phyloP scores from a whole-genome alignment of 53 echinoderm and acorn worm genomes.

The Mesocentrotus franciscanus region DNA sequence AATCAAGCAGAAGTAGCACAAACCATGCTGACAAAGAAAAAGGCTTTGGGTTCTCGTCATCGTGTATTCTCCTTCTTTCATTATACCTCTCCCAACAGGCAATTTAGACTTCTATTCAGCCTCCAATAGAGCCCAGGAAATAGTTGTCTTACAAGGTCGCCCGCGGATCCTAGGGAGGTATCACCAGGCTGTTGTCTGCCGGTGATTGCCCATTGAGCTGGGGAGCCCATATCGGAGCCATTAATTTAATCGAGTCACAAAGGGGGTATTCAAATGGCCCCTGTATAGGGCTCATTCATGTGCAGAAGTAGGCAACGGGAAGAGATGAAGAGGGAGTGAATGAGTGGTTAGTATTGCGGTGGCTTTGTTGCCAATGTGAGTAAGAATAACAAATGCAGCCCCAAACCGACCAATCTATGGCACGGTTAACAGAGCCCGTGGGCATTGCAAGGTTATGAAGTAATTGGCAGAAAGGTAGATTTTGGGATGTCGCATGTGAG shows the following conservation, averaged over 20 bases:
- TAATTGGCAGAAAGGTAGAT: not conserved
- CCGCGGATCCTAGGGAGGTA: not conserved
- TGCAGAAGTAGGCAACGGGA: conserved; percentile 24
- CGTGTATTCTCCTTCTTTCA: not conserved
- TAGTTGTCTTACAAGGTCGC: conserved; percentile 46
- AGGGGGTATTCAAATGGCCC: conserved; percentile 49
- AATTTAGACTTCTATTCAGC: conserved; percentile 41
- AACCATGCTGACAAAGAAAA: conserved; percentile 11
- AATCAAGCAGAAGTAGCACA: conserved; percentile 39
- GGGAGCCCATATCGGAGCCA: conserved; percentile 36
- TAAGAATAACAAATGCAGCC: conserved; percentile 51
- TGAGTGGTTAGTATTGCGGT: conserved; percentile 39
- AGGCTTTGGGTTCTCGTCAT: not conserved
- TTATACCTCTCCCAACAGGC: conserved; percentile 35
- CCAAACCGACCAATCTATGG: not conserved
- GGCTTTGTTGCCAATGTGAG: conserved; percentile 39
- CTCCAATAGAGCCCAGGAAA: conserved; percentile 26
- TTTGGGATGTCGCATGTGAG: not conserved
- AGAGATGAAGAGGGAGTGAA: not conserved
- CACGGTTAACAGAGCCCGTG: not conserved
- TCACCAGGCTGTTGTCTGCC: conserved; percentile 18
- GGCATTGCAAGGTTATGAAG: conserved; percentile 45
- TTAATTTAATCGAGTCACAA: conserved; percentile 66
- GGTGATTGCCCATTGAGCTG: conserved; percentile 28
- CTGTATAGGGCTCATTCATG: conserved; percentile 46